Base-by-base conservation (phyloP, 2,113 vertebrate species). In the Stigmatopora nigra region DNA sequence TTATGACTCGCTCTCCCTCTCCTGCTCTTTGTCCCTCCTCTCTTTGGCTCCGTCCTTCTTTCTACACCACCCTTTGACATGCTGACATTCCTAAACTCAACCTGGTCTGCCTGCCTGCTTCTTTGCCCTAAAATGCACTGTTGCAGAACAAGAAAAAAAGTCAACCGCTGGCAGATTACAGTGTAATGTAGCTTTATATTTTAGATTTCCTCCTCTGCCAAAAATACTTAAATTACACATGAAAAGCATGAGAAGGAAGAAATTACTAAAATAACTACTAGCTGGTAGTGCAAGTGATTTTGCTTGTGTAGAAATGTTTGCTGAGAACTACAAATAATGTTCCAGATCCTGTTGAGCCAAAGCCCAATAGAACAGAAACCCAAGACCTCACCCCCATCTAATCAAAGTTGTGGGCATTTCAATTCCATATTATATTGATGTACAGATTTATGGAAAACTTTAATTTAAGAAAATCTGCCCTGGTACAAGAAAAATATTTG, bases 101-200 rank as follows among this genome's bases (percentile, higher is more conserved):
- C 76, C 75, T 73, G 61, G 76, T 38, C 69, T 71, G 65, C 73
- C 65, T 68, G 67, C 56, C 63, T 73, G 44, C 61, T 64, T 45
- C 59, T 44, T 44, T 64, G 61, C 52, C 59, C 49, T 69, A 15
- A 41, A 15, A 46, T 52, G 41, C 38, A 35, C 64, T 75, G 68
- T 78, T 58, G 76, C 67, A 47, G 62, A 88, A 87, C 83, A 78
- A 81, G 88, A 79, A 89, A 31, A 31, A 31, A 78, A 84, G 81
- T 64, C 60, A 81, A 72, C 67, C 17, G 0, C 36, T 72, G 46
- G 67, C 44, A 44, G 36, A 57, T 11, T 35, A 16, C 38, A 11
- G 44, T 25, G 16, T 61, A 49, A 19, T 71, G 22, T 65, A 7
- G 46, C 19, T 58, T 22, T 31, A 44, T 17, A 22, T 38, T 62